These are phyloP conservation scores for Cyprinodon diabolis DNA, from an alignment of 2,797 vertebrate genomes.

Conservation along the genomic window DNA sequence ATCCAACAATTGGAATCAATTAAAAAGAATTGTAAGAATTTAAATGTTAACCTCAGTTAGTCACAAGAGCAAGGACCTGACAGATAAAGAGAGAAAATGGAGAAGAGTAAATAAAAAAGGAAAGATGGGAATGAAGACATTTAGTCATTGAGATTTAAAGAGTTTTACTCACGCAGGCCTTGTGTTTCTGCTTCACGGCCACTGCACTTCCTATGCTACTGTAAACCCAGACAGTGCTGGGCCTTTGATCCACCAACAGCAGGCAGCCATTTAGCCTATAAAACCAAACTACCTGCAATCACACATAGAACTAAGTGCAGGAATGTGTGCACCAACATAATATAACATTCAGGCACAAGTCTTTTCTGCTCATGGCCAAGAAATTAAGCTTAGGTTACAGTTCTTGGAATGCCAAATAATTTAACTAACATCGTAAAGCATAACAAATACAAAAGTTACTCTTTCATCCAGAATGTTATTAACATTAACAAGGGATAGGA, in stretches of 20 bases:
- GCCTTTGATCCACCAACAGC: conserved; percentile 70
- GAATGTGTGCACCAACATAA: conserved; percentile 20
- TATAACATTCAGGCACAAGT: conserved; percentile 5
- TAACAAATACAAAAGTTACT: neutral
- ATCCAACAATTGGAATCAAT: conserved; percentile 58
- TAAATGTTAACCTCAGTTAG: conserved; percentile 37
- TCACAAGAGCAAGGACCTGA: conserved; percentile 58
- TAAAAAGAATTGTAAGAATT: conserved; percentile 49
- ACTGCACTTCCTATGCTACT: conserved; percentile 72
- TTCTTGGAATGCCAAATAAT: neutral
- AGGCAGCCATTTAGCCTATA: conserved; percentile 55
- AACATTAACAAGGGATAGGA: neutral
- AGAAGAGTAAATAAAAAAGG: conserved; percentile 32
- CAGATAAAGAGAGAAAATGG: conserved; percentile 19
- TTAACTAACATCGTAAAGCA: neutral
- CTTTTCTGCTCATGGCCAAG: conserved; percentile 8
- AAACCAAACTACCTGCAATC: conserved; percentile 60
- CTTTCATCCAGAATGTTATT: neutral
- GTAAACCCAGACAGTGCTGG: conserved; percentile 68
- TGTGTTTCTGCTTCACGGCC: conserved; percentile 61
- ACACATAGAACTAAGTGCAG: conserved; percentile 16
- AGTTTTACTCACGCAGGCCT: conserved; percentile 72
- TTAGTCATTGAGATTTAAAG: conserved; percentile 60
- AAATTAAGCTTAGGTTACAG: neutral
- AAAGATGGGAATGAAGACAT: conserved; percentile 28